These are phyloP conservation scores for Serripes groenlandicus DNA, from an alignment of 2,888 invertebrate genomes.

Conservation along the genomic window DNA sequence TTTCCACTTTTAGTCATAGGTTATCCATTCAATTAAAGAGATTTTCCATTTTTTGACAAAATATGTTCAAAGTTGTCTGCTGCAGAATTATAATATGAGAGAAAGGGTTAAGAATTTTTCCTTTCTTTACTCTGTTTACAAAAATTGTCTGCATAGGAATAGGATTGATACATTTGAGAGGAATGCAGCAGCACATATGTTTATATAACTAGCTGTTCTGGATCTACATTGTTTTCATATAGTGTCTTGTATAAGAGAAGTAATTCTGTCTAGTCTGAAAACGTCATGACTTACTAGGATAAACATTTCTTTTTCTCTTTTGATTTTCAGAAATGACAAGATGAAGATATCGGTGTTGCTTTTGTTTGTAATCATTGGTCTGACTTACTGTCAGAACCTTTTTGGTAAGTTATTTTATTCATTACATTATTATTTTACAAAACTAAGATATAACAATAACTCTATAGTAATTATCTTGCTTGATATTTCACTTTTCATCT, in stretches of 20 bases:
- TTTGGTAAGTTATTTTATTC: constrained; percentile 25
- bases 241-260: no score
- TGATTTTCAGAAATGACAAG: constrained; percentile 34
- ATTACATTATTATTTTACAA: not conserved
- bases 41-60: not conserved
- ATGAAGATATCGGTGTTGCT: constrained; percentile 22
- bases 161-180: not conserved
- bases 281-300: no score
- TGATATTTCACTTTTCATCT: no score
- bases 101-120: no score
- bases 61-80: not conserved
- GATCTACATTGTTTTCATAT: no score
- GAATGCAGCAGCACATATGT: no score
- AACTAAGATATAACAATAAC: no score
- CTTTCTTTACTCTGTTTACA: no score
- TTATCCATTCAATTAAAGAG: not conserved
- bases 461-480: no score
- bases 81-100: not conserved
- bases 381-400: constrained; percentile 14
- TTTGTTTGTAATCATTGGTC: constrained; percentile 12
- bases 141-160: not conserved
- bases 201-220: no score
- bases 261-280: no score
- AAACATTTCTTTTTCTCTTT: not conserved
- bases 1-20: no score